Evolutionary conservation across 2,888 invertebrate genomes (phyloP), one percentile per base, ranked within the genome.

Genomic region (Uloborus plumipes): DNA sequence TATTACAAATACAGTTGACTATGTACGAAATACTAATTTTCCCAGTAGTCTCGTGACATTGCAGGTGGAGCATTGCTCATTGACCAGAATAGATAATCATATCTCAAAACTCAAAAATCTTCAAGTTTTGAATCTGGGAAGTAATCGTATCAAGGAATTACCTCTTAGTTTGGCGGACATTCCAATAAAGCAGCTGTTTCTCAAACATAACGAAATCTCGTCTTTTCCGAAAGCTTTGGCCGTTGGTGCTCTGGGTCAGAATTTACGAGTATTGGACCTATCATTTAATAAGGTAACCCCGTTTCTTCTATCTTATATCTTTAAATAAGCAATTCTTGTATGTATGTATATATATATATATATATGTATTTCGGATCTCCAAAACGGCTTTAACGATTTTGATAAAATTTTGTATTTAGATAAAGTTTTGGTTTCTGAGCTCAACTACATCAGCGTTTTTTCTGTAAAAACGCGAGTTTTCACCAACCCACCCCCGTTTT

Each of bases 111-210:
- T 95, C 0, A 91, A 91, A 67, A 92, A 92, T 86, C 90, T 95
- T 11, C 91, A 91, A 80, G 74, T 92, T 61, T 89, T 95, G 66
- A 92, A 94, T 90, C 89, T 95, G 79, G 92, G 92, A 84, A 90
- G 92, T 79, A 95, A 95, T 90, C 91, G 91, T 84, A 91, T 95
- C 67, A 92, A 91, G 84, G 92, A 90, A 87, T 89, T 95, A 69
- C 95, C 80, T 7, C 6, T 64, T 47, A 67, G 39, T 15, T 55
- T 80, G n/a, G 53, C 58, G 20, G 47, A 69, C 15, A 39, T 80
- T 11, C 66, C 31, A 62, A 22, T 80, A 49, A 80, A 73, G 69
- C 73, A 80, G 69, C 69, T 80, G 47, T 31, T 64, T 67, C 55
- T 80, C 49, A 64, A 69, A 50, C 66, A 80, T 50, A 80, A 80